phyloP scores from a whole-genome alignment of 2,888 invertebrate species.

The Dyspetes luteomarginatus region DNA sequence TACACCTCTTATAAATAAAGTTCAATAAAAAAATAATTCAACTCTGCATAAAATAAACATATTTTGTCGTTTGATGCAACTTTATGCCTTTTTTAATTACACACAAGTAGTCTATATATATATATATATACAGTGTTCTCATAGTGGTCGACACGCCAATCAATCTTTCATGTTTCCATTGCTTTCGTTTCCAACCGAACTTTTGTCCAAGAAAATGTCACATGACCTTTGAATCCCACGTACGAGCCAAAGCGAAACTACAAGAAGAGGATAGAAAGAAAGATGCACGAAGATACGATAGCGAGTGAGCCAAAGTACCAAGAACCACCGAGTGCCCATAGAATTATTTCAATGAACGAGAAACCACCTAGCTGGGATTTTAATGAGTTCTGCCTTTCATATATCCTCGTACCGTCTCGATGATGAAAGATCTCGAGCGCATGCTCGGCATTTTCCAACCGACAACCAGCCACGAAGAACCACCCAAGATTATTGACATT shows the following conservation, averaged over 20 bases:
- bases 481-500: slow-evolving; percentile 64
- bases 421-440: slow-evolving; percentile 40
- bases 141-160: neutral
- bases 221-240: slow-evolving; percentile 38
- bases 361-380: slow-evolving; percentile 75
- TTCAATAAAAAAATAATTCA: neutral
- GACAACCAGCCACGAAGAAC: slow-evolving; percentile 17
- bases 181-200: slow-evolving; percentile 9
- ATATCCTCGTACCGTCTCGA: slow-evolving; percentile 23
- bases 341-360: slow-evolving; percentile 78
- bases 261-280: slow-evolving; percentile 12
- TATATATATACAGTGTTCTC: neutral
- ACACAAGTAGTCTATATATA: neutral
- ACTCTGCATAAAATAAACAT: neutral
- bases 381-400: slow-evolving; percentile 78
- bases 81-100: neutral
- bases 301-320: slow-evolving; percentile 5
- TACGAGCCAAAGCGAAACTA: neutral
- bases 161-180: slow-evolving; percentile 19
- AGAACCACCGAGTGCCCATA: slow-evolving; percentile 65
- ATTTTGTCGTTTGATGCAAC: neutral
- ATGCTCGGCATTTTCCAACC: slow-evolving; percentile 50
- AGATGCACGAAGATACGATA: slow-evolving; percentile 15
- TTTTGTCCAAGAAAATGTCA: slow-evolving; percentile 30
- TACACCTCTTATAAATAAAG: no score